Percentiles rank a stretch among this genome's conserved stretches.
Evolutionary conservation across 2,797 vertebrate species (phyloP).

Genomic region (Manis pentadactyla): DNA sequence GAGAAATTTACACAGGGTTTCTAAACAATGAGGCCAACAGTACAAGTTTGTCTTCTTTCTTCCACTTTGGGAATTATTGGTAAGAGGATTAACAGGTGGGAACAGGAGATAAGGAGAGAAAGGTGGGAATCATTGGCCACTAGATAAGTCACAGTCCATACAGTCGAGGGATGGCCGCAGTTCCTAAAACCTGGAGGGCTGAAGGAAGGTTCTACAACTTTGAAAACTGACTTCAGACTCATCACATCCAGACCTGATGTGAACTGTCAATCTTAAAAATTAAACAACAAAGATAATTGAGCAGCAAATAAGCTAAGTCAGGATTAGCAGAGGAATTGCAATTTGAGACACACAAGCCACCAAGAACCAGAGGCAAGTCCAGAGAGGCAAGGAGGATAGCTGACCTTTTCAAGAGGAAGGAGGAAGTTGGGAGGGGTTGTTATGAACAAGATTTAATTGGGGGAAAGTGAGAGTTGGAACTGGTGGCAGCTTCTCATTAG

Average conservation of each 20-base stretch:
- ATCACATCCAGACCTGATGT: not conserved
- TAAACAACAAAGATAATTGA: not conserved
- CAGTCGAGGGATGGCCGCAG: not conserved
- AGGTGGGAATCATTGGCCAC: not conserved
- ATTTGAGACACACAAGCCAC: not conserved
- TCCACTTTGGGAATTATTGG: not conserved
- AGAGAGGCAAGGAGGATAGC: not conserved
- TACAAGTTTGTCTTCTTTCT: not conserved
- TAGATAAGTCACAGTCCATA: not conserved
- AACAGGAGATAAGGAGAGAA: not conserved
- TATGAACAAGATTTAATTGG: not conserved
- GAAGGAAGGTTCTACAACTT: not conserved
- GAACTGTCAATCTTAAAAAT: not conserved
- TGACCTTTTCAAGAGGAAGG: not conserved
- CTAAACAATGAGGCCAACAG: not conserved
- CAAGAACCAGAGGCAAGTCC: not conserved
- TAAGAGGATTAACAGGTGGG: not conserved
- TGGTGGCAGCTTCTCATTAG: not conserved
- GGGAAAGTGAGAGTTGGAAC: not conserved
- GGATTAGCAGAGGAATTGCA: not conserved
- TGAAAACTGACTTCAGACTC: conserved; percentile 19
- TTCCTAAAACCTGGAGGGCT: not conserved
- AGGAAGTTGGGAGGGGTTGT: not conserved
- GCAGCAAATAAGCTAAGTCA: not conserved
- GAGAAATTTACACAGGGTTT: not conserved